Evolutionary conservation across 2,888 invertebrate species (phyloP).

Genomic region (Congeria kusceri): DNA sequence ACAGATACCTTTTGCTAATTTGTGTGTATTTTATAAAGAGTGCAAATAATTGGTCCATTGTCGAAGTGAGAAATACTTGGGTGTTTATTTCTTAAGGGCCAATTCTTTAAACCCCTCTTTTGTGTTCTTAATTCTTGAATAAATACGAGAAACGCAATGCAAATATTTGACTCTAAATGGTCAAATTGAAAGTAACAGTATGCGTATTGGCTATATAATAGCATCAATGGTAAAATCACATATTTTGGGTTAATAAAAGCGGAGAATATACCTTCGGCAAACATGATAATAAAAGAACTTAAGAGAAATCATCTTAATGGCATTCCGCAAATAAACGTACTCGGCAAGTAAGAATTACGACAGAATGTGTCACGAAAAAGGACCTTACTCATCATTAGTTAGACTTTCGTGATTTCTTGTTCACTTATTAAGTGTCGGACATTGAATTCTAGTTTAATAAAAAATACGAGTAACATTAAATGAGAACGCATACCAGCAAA

Average conservation of each 20-base stretch:
- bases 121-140: slow-evolving; percentile 31
- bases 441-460: too few relatives aligned
- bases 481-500: too few relatives aligned
- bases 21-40: slow-evolving; percentile 34
- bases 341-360: too few relatives aligned
- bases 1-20: slow-evolving; percentile 29
- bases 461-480: too few relatives aligned
- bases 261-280: neutral
- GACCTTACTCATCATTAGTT: too few relatives aligned
- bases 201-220: slow-evolving; percentile 1
- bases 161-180: slow-evolving; percentile 47
- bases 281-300: slow-evolving; percentile 16
- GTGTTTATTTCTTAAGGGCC: slow-evolving; percentile 13
- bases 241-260: too few relatives aligned
- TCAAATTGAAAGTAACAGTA: slow-evolving; percentile 18
- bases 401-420: too few relatives aligned
- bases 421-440: too few relatives aligned
- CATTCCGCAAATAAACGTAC: slow-evolving; percentile 5
- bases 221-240: too few relatives aligned
- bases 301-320: slow-evolving; percentile 7
- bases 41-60: slow-evolving; percentile 31
- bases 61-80: slow-evolving; percentile 38
- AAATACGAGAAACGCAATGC: slow-evolving; percentile 33
- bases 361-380: too few relatives aligned
- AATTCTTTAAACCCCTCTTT: slow-evolving; percentile 19